Percentiles rank a stretch among this genome's conserved stretches.
These are phyloP conservation scores for Netelia melanura DNA, from an alignment of 2,888 invertebrate genomes.

Conservation along the genomic window DNA sequence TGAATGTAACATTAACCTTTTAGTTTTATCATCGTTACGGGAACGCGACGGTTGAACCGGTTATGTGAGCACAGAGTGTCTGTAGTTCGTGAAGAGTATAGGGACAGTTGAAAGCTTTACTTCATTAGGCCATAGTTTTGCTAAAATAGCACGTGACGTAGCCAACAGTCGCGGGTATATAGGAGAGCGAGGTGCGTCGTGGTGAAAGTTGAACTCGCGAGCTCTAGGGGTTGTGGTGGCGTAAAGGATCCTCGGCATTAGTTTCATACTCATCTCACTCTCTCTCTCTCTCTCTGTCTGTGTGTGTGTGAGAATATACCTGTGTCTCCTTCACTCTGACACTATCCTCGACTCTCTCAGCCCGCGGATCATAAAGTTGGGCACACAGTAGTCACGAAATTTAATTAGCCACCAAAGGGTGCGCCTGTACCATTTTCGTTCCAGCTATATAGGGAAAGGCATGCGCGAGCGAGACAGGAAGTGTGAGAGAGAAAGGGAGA, in stretches of 20 bases:
- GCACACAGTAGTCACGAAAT: constrained; percentile 73
- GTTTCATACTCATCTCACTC: constrained; percentile 25
- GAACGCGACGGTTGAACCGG: constrained; percentile 3
- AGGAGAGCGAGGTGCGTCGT: constrained; percentile 1
- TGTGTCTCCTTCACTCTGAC: neutral
- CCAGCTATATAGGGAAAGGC: constrained; percentile 13
- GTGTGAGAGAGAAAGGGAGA: constrained; percentile 9
- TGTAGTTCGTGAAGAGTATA: neutral
- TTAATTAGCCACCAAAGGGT: constrained; percentile 74
- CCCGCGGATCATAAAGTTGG: constrained; percentile 75
- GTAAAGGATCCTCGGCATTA: constrained; percentile 52
- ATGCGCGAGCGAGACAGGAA: constrained; percentile 2
- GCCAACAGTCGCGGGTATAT: constrained; percentile 16
- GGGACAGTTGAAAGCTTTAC: constrained; percentile 52
- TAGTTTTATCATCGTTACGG: constrained; percentile 15
- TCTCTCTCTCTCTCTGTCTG: neutral
- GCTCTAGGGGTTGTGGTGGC: constrained; percentile 24
- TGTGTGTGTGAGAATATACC: neutral
- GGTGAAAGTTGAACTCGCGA: constrained; percentile 44
- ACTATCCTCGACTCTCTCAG: neutral
- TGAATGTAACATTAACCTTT: neutral
- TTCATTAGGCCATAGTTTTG: constrained; percentile 56
- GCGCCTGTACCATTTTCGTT: constrained; percentile 71
- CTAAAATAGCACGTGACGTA: constrained; percentile 50
- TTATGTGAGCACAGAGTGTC: neutral